Evolutionary conservation across 2,113 vertebrate species (phyloP), one percentile per base, ranked within the genome.

Genomic region (Actenoides lindsayi): DNA sequence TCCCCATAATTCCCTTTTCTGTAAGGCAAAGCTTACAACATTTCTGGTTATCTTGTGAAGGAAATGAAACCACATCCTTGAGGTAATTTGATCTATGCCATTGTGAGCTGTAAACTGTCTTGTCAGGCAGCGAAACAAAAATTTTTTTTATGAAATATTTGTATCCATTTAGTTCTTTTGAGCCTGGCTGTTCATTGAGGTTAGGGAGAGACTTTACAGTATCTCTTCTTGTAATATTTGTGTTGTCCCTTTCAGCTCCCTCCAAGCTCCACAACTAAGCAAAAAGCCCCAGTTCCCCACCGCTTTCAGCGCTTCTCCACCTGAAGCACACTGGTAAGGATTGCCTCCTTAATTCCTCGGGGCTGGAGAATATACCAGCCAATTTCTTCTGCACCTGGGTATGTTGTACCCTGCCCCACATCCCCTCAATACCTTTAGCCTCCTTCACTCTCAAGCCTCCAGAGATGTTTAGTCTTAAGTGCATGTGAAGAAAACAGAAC

Each of bases 241-340:
- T 39, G 63, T 28, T 77, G 17, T 30, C 2, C 6, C 16, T 2
- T 28, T 13, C 0, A 0, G 16, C 27, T 68, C 35, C 41, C n/a
- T 76, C 28, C 65, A 89, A 19, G 16, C 50, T 59, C 27, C 25
- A 42, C 11, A 62, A 19, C 9, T 17, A 39, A 54, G 23, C 19
- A 78, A 92, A 77, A 83, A 67, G 3, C 15, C 10, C 16, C 4
- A 4, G 4, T 16, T 67, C 13, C 19, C 37, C 16, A n/a, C 46
- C 1, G 1, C 54, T 94, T 88, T 48, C 50, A 28, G 16, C 5
- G 16, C 54, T 89, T 57, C 54, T 65, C 41, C 50, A 80, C 24
- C 21, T 54, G 19, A 67, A 37, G 20, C 31, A 59, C 19, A 13
- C 17, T 76, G 33, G 7, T 60, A 59, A 75, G 20, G 18, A 53